Conservation (phyloP, 53 echinoderm and acorn worm genomes). For the Patiria pectinifera region DNA sequence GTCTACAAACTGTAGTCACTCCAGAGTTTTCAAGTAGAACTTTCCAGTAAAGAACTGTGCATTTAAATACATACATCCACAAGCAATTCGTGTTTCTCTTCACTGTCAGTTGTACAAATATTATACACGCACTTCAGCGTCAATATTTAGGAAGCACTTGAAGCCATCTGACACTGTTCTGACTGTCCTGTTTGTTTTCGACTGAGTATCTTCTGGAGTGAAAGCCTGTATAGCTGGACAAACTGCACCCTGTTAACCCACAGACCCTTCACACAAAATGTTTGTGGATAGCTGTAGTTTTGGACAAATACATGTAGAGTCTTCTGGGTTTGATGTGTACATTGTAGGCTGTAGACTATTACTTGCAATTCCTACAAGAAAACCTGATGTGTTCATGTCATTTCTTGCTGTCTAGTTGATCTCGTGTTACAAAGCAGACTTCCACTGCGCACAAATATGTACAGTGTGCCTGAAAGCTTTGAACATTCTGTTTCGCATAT, state of each 20-base stretch:
- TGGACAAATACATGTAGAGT: not conserved
- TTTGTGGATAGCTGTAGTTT: not conserved
- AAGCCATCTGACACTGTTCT: not conserved
- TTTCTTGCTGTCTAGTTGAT: too few relatives aligned
- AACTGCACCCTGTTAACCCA: not conserved
- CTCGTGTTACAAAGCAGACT: too few relatives aligned
- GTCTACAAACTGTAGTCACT: not conserved
- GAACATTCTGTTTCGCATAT: too few relatives aligned
- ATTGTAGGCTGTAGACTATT: too few relatives aligned
- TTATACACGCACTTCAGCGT: not conserved
- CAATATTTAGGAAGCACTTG: slow-evolving; percentile 45
- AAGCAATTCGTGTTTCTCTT: not conserved
- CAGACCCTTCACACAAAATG: not conserved
- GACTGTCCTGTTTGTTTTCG: not conserved
- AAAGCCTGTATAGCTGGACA: not conserved
- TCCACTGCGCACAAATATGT: too few relatives aligned
- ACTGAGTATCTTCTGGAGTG: not conserved
- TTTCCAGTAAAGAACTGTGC: not conserved
- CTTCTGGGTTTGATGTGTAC: too few relatives aligned
- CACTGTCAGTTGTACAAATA: not conserved
- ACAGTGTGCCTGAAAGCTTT: too few relatives aligned
- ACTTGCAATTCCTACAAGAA: too few relatives aligned
- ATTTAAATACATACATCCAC: not conserved
- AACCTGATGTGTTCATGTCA: too few relatives aligned
- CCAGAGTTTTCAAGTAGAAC: not conserved